These are phyloP conservation scores for Chloroceryle amazona DNA, from an alignment of 2,797 vertebrate genomes.

Conservation along the genomic window DNA sequence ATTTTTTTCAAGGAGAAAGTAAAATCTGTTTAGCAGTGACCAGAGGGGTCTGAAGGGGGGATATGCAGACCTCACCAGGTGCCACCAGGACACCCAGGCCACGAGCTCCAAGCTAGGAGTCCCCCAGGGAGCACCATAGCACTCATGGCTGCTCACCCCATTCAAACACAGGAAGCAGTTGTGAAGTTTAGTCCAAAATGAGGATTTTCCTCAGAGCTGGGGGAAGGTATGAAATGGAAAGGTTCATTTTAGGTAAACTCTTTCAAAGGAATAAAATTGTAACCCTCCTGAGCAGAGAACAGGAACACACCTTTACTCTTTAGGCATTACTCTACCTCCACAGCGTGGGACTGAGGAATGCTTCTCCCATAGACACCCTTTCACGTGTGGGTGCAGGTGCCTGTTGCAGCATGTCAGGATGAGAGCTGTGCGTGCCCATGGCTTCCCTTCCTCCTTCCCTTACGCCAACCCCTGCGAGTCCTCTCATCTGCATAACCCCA, in stretches of 20 bases:
- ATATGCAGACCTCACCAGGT: background rate
- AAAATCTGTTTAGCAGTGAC: background rate
- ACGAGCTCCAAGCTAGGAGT: background rate
- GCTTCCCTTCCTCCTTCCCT: background rate
- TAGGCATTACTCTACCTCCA: background rate
- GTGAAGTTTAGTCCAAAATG: background rate
- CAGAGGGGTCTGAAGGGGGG: accelerated
- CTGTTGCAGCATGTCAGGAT: background rate
- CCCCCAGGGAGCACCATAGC: background rate
- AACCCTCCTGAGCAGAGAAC: background rate
- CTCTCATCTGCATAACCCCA: background rate
- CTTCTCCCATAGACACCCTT: background rate
- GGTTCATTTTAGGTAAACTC: background rate
- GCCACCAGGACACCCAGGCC: background rate
- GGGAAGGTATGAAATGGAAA: background rate
- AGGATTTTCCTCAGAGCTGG: background rate
- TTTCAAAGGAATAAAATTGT: background rate
- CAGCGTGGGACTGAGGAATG: background rate
- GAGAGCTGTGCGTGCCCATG: accelerated
- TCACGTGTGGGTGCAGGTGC: accelerated
- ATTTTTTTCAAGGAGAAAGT: background rate
- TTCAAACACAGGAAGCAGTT: background rate
- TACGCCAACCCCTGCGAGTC: background rate
- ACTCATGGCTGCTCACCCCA: background rate
- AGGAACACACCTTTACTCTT: background rate